phyloP scores from a whole-genome alignment of 1,140 invertebrate species.

The Ceratosolen solmsi region DNA sequence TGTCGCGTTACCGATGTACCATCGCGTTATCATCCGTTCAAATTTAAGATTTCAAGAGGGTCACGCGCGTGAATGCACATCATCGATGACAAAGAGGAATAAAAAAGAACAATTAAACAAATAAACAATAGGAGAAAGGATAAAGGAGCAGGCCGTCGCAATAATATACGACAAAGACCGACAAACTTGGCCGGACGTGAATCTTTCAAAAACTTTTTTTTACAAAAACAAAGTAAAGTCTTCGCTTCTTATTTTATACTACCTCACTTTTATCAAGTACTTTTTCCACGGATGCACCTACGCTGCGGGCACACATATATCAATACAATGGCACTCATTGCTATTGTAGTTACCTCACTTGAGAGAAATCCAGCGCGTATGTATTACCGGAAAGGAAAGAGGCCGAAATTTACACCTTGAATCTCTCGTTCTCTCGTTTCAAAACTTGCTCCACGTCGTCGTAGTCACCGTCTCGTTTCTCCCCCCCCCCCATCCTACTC shows the following conservation, averaged over 20 bases:
- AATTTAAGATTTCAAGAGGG: not conserved
- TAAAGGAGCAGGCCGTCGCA: not conserved
- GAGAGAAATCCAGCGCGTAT: not conserved
- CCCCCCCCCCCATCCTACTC: too few species aligned
- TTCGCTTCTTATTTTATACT: not conserved
- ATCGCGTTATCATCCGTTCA: not conserved
- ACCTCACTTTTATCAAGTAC: constrained; percentile 18
- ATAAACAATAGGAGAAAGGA: not conserved
- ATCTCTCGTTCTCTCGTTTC: constrained; percentile 26
- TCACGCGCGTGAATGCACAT: not conserved
- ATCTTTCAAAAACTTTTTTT: constrained; percentile 53
- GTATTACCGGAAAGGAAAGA: constrained; percentile 36
- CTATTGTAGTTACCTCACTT: constrained; percentile 6
- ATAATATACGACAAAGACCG: not conserved
- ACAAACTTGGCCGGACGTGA: constrained; percentile 45
- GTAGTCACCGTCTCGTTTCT: not conserved
- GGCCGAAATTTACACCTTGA: constrained; percentile 51
- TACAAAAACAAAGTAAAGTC: not conserved
- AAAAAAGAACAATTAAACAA: not conserved
- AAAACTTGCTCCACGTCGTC: not conserved
- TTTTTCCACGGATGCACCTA: not conserved
- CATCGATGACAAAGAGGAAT: not conserved
- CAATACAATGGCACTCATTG: not conserved
- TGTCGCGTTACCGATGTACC: not conserved
- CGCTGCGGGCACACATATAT: not conserved